These are phyloP conservation scores for Albula goreensis DNA, from an alignment of 2,113 vertebrate species.

Conservation along the genomic window DNA sequence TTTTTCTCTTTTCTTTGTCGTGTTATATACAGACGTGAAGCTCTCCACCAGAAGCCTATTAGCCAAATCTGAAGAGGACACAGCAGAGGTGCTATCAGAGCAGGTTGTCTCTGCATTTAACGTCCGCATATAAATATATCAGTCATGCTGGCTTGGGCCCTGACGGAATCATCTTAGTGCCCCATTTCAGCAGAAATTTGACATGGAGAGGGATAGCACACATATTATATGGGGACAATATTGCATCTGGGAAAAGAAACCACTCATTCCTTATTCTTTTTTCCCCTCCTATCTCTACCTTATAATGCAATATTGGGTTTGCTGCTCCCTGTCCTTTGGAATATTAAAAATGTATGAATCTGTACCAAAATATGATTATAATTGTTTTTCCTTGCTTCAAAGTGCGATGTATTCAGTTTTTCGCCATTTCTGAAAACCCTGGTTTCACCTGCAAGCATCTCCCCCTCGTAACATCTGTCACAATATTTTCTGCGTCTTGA, in stretches of 20 bases:
- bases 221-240: slow-evolving; percentile 51
- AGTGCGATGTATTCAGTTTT: slow-evolving; percentile 42
- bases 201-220: slow-evolving; percentile 46
- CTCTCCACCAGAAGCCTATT: slow-evolving; percentile 69
- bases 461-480: slow-evolving; percentile 56
- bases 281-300: slow-evolving; percentile 55
- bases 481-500: slow-evolving; percentile 49
- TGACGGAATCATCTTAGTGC: slow-evolving; percentile 57
- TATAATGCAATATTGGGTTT: slow-evolving; percentile 45
- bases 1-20: slow-evolving; percentile 46
- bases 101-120: slow-evolving; percentile 63
- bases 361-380: slow-evolving; percentile 40
- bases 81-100: slow-evolving; percentile 59
- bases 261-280: slow-evolving; percentile 65
- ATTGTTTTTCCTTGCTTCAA: slow-evolving; percentile 44
- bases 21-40: slow-evolving; percentile 42
- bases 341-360: slow-evolving; percentile 44
- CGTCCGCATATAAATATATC: slow-evolving; percentile 72
- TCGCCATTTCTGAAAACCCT: slow-evolving; percentile 48
- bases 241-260: slow-evolving; percentile 52
- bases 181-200: slow-evolving; percentile 54
- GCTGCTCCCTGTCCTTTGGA: slow-evolving; percentile 10
- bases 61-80: slow-evolving; percentile 69
- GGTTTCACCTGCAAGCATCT: slow-evolving; percentile 57
- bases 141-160: slow-evolving; percentile 70